Evolutionary conservation across 2,797 vertebrate genomes (phyloP).

Genomic region (Natrix natrix): DNA sequence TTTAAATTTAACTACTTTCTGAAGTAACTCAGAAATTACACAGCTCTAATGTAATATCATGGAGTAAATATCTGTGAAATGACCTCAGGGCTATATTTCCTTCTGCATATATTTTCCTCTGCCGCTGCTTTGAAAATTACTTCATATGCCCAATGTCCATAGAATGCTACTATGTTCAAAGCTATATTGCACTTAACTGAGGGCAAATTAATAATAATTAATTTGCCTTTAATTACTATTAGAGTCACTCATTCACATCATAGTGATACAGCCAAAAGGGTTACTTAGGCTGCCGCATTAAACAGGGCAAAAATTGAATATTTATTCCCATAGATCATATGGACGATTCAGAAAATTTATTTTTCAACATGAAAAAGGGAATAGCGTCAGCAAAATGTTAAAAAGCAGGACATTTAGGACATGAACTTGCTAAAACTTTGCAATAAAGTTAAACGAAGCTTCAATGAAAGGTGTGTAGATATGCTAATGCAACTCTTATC

Average conservation of each 20-base stretch:
- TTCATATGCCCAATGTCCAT: neutral
- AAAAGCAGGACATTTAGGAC: neutral
- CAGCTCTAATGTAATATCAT: neutral
- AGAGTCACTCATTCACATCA: neutral
- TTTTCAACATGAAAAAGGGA: neutral
- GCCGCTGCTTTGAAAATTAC: conserved; percentile 7
- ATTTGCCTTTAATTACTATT: conserved; percentile 31
- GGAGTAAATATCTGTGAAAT: neutral
- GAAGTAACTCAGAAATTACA: conserved; percentile 18
- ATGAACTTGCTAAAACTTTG: neutral
- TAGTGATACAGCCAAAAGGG: neutral
- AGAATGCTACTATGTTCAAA: neutral
- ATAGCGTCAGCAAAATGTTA: neutral
- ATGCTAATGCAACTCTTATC: neutral
- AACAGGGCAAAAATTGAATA: neutral
- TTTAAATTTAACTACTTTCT: neutral
- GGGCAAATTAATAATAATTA: neutral
- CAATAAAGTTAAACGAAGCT: neutral
- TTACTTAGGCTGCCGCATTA: neutral
- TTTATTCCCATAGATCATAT: neutral
- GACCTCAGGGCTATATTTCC: conserved; percentile 5
- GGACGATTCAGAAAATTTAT: neutral
- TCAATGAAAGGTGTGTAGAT: neutral
- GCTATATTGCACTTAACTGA: neutral
- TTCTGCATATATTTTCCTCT: neutral